Evolutionary conservation across 2,888 invertebrate species (phyloP).

Genomic region (Sussaba pulchella): DNA sequence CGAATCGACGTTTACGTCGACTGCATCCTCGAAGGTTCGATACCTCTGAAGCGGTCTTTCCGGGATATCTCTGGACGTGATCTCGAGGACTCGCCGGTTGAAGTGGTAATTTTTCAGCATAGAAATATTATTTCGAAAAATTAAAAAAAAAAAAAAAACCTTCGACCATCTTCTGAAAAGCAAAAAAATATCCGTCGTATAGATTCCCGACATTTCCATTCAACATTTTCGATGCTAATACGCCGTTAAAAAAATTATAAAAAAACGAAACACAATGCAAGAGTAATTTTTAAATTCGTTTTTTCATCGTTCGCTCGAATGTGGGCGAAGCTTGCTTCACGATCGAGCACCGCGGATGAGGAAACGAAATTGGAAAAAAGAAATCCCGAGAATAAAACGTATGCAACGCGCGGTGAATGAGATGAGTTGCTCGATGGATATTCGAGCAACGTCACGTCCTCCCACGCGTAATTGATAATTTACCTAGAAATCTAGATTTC

Average conservation of each 20-base stretch:
- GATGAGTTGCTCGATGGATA: slow-evolving; percentile 35
- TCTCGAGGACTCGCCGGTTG: slow-evolving; percentile 72
- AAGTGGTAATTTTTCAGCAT: slow-evolving; percentile 81
- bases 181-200: too few species aligned
- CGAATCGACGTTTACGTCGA: slow-evolving; percentile 88
- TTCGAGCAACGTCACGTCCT: slow-evolving; percentile 38
- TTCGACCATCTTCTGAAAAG: too few species aligned
- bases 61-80: slow-evolving; percentile 80
- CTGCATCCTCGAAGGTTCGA: slow-evolving; percentile 88
- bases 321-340: slow-evolving; percentile 19
- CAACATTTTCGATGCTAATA: not conserved
- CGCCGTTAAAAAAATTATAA: not conserved
- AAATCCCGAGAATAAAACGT: slow-evolving; percentile 1
- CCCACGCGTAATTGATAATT: slow-evolving; percentile 52
- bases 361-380: slow-evolving; percentile 11
- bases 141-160: too few species aligned
- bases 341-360: not conserved
- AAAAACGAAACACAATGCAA: not conserved
- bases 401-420: slow-evolving; percentile 23
- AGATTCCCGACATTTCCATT: not conserved
- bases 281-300: not conserved
- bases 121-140: too few species aligned
- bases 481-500: slow-evolving; percentile 60
- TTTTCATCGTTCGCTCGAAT: not conserved
- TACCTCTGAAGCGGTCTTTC: slow-evolving; percentile 83